A percentile compares a stretch with the other conserved stretches of the same genome.
Evolutionary conservation across 64 coral and sea anemone genomes (phyloP).

Genomic region (Actinia tenebrosa): DNA sequence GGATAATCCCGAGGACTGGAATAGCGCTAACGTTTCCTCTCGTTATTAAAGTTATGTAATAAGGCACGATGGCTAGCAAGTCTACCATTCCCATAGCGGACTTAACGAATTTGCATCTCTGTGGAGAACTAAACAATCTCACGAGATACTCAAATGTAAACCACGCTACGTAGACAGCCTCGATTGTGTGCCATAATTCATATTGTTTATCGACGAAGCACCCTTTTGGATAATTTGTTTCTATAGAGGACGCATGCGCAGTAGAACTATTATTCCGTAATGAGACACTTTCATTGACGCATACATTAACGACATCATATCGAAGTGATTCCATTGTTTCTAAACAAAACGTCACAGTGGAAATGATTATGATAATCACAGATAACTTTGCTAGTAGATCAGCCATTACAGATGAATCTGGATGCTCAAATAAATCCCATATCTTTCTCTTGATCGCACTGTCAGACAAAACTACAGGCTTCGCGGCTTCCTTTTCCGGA

Average conservation of each 20-base stretch:
- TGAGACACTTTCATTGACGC: not conserved
- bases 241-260: not conserved
- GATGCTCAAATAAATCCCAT: constrained; percentile 76
- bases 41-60: constrained; percentile 71
- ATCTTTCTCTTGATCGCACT: constrained; percentile 58
- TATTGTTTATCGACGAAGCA: not conserved
- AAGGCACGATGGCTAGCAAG: constrained; percentile 82
- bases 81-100: constrained; percentile 77
- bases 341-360: constrained; percentile 80
- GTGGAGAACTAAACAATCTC: constrained; percentile 57
- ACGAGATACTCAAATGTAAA: constrained; percentile 87
- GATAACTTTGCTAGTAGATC: constrained; percentile 57
- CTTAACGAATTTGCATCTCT: constrained; percentile 79
- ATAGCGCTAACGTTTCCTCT: constrained; percentile 38
- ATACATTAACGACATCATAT: not conserved
- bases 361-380: constrained; percentile 61
- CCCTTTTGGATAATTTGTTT: not conserved
- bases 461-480: constrained; percentile 23
- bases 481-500: constrained; percentile 10
- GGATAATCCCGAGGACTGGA: constrained; percentile 69
- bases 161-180: constrained; percentile 74
- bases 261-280: not conserved
- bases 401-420: constrained; percentile 61
- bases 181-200: constrained; percentile 66
- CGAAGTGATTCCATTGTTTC: constrained; percentile 56